phyloP scores from a whole-genome alignment of 53 echinoderm and acorn worm genomes.

The Paracentrotus lividus region DNA sequence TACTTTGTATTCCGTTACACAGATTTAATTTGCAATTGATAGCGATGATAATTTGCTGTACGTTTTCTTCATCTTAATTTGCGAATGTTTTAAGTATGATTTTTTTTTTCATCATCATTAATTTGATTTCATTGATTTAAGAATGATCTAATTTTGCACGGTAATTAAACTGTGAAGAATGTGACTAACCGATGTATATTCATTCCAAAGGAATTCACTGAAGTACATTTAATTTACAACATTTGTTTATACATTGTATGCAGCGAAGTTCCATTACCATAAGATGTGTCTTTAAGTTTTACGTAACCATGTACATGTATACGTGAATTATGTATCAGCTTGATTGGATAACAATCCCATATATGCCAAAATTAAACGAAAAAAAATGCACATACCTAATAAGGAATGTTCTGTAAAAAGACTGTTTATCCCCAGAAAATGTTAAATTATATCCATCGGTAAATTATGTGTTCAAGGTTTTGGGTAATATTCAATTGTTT shows the following conservation, averaged over 20 bases:
- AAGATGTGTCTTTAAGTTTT: background rate
- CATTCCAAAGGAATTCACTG: background rate
- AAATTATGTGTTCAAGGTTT: too few species aligned
- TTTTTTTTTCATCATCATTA: background rate
- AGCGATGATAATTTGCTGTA: constrained; percentile 27
- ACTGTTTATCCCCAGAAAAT: too few species aligned
- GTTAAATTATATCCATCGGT: too few species aligned
- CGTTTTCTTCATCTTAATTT: constrained; percentile 37
- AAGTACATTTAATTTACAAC: too few species aligned
- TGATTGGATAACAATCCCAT: background rate
- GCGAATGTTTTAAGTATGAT: constrained; percentile 37
- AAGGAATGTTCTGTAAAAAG: too few species aligned
- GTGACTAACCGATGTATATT: constrained; percentile 17
- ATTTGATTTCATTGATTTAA: constrained; percentile 15
- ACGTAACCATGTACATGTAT: background rate
- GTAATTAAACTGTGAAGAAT: constrained; percentile 9
- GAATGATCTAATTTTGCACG: constrained; percentile 42
- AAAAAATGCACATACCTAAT: too few species aligned
- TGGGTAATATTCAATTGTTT: too few species aligned
- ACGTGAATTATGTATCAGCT: background rate
- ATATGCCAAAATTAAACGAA: background rate
- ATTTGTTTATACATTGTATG: background rate
- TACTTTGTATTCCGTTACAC: background rate
- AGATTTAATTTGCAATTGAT: constrained; percentile 46
- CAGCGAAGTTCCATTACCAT: background rate